Evolutionary conservation across 37 sponge, comb jelly and placozoan species (phyloP).

Genomic region (Bolinopsis microptera): DNA sequence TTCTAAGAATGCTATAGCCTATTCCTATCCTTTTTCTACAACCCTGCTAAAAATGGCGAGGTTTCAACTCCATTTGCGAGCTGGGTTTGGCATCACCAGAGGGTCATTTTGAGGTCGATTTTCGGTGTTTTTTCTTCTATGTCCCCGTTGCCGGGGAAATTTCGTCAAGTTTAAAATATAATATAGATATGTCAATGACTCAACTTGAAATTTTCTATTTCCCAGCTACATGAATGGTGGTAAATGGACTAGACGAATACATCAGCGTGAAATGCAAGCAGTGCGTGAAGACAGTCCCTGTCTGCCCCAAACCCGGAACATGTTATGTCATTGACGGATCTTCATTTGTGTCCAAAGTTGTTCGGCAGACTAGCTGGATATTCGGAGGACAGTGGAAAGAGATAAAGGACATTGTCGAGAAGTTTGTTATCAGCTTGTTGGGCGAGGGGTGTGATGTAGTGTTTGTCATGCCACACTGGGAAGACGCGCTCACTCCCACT

Average conservation of each 20-base stretch:
- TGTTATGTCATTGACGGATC: slow-evolving; percentile 25
- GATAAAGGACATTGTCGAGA: slow-evolving; percentile 10
- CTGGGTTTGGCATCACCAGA: too few relatives aligned
- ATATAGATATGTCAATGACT: too few relatives aligned
- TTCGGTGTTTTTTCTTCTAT: too few relatives aligned
- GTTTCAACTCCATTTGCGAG: too few relatives aligned
- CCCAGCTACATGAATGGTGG: background rate
- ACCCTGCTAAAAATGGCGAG: too few relatives aligned
- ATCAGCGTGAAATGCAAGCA: background rate
- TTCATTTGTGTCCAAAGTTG: background rate
- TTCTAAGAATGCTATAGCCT: too few relatives aligned
- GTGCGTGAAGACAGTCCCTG: slow-evolving; percentile 28
- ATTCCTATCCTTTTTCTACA: too few relatives aligned
- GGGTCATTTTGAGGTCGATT: too few relatives aligned
- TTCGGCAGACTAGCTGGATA: slow-evolving; percentile 44
- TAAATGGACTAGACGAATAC: slow-evolving; percentile 52
- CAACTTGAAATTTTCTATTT: background rate
- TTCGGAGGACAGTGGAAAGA: slow-evolving; percentile 65
- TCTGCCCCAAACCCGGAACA: slow-evolving; percentile 3
- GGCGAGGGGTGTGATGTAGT: slow-evolving; percentile 33
- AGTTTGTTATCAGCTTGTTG: background rate
- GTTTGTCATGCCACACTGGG: slow-evolving; percentile 42
- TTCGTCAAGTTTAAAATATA: too few relatives aligned
- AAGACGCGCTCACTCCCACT: background rate
- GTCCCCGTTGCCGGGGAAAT: too few relatives aligned